Conservation (phyloP, 2,113 vertebrate genomes). For the Coryphaenoides rupestris region DNA sequence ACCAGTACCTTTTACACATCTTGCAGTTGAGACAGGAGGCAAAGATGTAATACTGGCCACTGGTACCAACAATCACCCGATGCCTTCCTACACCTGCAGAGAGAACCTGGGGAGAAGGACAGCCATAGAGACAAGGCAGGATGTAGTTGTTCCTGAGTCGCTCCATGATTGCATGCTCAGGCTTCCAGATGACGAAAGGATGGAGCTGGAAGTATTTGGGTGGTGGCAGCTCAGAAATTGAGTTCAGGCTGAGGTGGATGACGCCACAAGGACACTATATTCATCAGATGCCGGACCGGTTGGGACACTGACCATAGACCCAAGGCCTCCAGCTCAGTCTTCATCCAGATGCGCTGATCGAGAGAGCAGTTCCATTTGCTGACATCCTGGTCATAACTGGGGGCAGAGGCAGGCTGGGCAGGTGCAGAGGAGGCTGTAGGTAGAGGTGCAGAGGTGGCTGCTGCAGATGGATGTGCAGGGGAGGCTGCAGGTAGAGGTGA, state of each 20-base stretch:
- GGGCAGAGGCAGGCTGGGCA: neutral
- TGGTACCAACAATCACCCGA: conserved; percentile 6
- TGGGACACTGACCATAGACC: conserved; percentile 14
- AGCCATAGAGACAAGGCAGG: conserved; percentile 14
- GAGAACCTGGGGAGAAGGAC: neutral
- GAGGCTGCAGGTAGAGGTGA: too few relatives aligned
- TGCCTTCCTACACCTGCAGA: conserved; percentile 1
- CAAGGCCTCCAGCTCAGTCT: conserved; percentile 14
- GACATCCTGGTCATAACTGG: conserved; percentile 12
- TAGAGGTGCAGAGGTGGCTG: too few relatives aligned
- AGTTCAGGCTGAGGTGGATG: conserved; percentile 29
- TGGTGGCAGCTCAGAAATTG: conserved; percentile 7
- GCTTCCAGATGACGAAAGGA: conserved; percentile 36
- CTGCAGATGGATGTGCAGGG: too few relatives aligned
- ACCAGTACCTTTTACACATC: conserved; percentile 10
- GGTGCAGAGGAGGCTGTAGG: too few relatives aligned
- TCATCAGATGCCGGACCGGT: conserved; percentile 12
- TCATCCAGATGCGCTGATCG: conserved; percentile 24
- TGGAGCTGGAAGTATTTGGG: conserved; percentile 33
- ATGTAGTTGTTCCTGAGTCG: conserved; percentile 32
- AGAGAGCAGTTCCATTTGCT: conserved; percentile 24
- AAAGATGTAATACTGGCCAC: conserved; percentile 22
- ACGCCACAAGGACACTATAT: conserved; percentile 25
- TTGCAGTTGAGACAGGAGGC: conserved; percentile 21
- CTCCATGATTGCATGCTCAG: conserved; percentile 17